Evolutionary conservation across 2,888 invertebrate genomes (phyloP).

Genomic region (Aphidius colemani): DNA sequence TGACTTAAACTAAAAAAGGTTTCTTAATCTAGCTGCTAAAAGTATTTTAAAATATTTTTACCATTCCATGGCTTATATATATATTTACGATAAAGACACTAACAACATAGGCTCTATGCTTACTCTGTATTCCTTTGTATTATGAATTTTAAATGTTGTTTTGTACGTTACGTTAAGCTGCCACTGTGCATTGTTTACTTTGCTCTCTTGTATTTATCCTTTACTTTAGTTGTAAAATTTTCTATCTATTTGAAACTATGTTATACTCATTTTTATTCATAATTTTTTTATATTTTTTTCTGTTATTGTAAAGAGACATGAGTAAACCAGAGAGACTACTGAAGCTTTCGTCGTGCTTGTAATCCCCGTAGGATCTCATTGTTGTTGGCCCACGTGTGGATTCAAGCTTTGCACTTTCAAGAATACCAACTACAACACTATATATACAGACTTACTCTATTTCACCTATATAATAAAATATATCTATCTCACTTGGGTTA

Average conservation of each 20-base stretch:
- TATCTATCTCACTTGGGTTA: conserved; percentile 18
- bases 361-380: conserved; percentile 53
- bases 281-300: no score
- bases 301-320: no score
- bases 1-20: no score
- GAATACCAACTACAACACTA: conserved; percentile 29
- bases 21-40: no score
- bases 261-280: no score
- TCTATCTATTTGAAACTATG: no score
- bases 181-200: no score
- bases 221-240: no score
- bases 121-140: conserved; percentile 23
- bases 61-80: no score
- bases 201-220: no score
- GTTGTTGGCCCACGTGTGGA: conserved; percentile 54
- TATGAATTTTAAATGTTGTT: conserved; percentile 21
- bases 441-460: conserved; percentile 22
- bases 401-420: conserved; percentile 52
- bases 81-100: conserved; percentile 20
- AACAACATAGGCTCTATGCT: no score
- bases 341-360: conserved; percentile 43
- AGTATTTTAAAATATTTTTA: no score
- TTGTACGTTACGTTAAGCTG: background rate
- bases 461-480: conserved; percentile 4
- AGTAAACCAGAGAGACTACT: conserved; percentile 27